A percentile compares a stretch with the other conserved stretches of the same genome.
Conservation (phyloP, 1,140 invertebrate species). For the Drosophila pandora region DNA sequence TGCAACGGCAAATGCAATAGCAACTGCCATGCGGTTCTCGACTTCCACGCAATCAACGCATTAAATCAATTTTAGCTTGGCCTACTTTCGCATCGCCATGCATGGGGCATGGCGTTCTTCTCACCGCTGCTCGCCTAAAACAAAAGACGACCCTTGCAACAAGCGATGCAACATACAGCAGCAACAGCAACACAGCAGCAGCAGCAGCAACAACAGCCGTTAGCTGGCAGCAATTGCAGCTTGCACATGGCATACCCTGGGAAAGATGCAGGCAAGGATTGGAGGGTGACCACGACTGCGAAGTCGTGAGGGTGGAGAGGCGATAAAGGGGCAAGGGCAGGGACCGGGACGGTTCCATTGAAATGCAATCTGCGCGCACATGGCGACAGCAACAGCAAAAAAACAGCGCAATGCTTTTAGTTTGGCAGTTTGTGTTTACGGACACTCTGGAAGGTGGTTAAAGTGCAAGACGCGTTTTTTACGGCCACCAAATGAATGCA, state of each 20-base stretch:
- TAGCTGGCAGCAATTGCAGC: constrained; percentile 45
- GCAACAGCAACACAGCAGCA: constrained; percentile 13
- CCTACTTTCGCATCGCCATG: constrained; percentile 61
- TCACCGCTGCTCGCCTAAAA: constrained; percentile 26
- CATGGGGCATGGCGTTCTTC: constrained; percentile 30
- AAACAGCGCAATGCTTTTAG: constrained; percentile 34
- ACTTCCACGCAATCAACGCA: constrained; percentile 67
- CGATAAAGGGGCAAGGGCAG: not conserved
- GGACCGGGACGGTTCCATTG: constrained; percentile 31
- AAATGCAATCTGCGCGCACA: constrained; percentile 65
- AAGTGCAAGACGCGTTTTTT: constrained; percentile 44
- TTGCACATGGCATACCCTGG: constrained; percentile 57
- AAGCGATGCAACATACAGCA: constrained; percentile 17
- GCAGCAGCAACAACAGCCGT: constrained; percentile 32
- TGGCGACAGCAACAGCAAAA: constrained; percentile 26
- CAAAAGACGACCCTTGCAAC: constrained; percentile 57
- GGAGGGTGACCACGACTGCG: not conserved
- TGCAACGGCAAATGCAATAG: constrained; percentile 46
- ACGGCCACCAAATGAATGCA: constrained; percentile 38
- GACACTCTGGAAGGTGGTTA: constrained; percentile 31
- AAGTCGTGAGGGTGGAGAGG: constrained; percentile 4
- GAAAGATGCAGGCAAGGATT: constrained; percentile 33
- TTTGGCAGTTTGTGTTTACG: constrained; percentile 26
- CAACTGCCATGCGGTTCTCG: constrained; percentile 11
- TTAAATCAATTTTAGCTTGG: constrained; percentile 83